A percentile compares a stretch with the other conserved stretches of the same genome.
Conservation (phyloP, 2,113 vertebrate genomes). For the Muscicapa adusta region DNA sequence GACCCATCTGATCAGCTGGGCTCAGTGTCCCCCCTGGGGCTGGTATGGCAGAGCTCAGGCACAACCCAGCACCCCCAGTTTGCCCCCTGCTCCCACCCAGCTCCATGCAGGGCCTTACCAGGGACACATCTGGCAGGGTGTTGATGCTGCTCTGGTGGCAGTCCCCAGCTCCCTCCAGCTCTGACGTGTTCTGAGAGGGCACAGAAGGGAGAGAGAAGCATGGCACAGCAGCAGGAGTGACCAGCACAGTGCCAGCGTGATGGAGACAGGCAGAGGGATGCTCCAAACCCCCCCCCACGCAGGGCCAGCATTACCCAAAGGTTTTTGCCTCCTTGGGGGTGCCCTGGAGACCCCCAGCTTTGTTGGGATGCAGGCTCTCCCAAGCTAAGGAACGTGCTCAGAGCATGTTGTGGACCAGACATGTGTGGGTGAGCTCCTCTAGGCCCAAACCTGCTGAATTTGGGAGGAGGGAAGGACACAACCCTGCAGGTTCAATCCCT, state of each 20-base stretch:
- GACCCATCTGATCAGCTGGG: fast-evolving
- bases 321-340: neutral
- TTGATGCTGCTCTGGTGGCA: slow-evolving; percentile 74
- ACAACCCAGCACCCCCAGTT: neutral
- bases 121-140: slow-evolving; percentile 85
- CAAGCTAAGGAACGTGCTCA: neutral
- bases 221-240: neutral
- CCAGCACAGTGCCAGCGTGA: neutral
- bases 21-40: neutral
- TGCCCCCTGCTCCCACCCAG: neutral
- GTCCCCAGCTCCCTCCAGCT: slow-evolving; percentile 78
- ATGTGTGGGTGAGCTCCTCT: neutral
- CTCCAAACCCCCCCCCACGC: neutral
- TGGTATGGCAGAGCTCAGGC: neutral
- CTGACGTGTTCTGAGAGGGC: slow-evolving; percentile 81
- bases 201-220: neutral
- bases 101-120: slow-evolving; percentile 77
- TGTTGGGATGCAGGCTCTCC: neutral
- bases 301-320: neutral
- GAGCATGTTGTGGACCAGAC: neutral
- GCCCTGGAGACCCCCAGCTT: neutral
- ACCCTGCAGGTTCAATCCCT: neutral
- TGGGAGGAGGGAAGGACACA: neutral
- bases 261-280: neutral
- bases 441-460: neutral